Evolutionary conservation across 2,888 invertebrate genomes (phyloP), one percentile per base, ranked within the genome.

Genomic region (Oligia fasciuncula): DNA sequence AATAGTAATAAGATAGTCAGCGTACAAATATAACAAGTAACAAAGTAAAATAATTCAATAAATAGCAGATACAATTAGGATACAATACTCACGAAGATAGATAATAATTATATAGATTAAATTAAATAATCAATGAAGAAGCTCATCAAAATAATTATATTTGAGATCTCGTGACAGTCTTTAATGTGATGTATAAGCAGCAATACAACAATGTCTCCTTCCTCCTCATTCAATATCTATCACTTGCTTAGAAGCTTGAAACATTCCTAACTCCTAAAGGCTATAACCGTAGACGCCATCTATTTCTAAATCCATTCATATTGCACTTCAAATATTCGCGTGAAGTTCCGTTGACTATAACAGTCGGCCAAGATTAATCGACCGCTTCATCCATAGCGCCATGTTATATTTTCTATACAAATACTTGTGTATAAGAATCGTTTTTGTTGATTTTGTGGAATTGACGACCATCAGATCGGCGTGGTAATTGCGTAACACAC

Each of bases 261-360:
- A 73, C 65, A 83, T 83, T 73, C 65, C 83, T 66, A 14, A 13
- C 51, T 51, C 46, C 49, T 62, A 19, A 35, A 62, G 6, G 14
- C n/a, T 35, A 73, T 51, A 77, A 46, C n/a, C 11, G 54, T 43
- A 80, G 40, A 67, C 62, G 49, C 70, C 49, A 57, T 66, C 54
- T 85, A 83, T 83, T 83, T 60, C 73, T 73, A 70, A 69, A 73
- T 57, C 57, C 77, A 81, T 85, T 70, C 73, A 85, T 85, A 80
- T 76, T 85, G 57, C 73, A 77, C 77, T 77, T 84, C 69, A 84
- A 81, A 77, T 85, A 85, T 85, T 85, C 65, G 65, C 63, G 4
- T 46, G 40, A 6, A 67, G 54, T 72, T 76, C 65, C 57, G 46
- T 35, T 35, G 13, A 57, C 65, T 57, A 67, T 57, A n/a, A 66